A percentile compares a stretch with the other conserved stretches of the same genome.
Evolutionary conservation across 2,797 vertebrate species (phyloP).

Genomic region (Platyrinchus mystaceus): DNA sequence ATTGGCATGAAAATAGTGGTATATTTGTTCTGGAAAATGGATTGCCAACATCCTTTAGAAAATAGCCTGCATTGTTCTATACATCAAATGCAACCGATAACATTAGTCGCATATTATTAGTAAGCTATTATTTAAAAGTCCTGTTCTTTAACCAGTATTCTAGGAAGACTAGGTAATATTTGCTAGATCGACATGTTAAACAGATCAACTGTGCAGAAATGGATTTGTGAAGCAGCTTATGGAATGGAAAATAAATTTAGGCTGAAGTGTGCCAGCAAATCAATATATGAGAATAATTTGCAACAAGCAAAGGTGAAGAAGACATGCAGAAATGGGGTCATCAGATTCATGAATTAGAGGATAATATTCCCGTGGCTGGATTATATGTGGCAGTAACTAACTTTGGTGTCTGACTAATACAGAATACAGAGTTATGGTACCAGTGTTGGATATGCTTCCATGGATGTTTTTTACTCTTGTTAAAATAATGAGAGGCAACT

Average conservation of each 20-base stretch:
- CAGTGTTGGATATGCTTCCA: not conserved
- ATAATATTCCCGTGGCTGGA: not conserved
- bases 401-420: not conserved
- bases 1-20: constrained; percentile 39
- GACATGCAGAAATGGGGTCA: constrained; percentile 41
- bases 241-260: constrained; percentile 57
- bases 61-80: constrained; percentile 9
- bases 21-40: constrained; percentile 40
- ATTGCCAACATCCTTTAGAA: constrained; percentile 47
- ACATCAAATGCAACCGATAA: not conserved
- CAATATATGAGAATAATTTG: constrained; percentile 37
- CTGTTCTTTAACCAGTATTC: constrained; percentile 31
- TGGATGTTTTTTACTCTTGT: constrained; percentile 21
- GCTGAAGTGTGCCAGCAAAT: constrained; percentile 15
- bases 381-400: not conserved
- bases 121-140: not conserved
- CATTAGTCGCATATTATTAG: not conserved
- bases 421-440: not conserved
- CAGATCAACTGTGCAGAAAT: constrained; percentile 18
- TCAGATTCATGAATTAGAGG: not conserved
- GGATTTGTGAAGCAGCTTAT: constrained; percentile 39
- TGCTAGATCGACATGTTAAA: constrained; percentile 21
- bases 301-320: constrained; percentile 41
- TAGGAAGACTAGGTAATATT: constrained; percentile 26
- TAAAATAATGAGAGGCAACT: constrained; percentile 30